Evolutionary conservation across 2,888 invertebrate genomes (phyloP), one percentile per base, ranked within the genome.

Genomic region (Tinea semifulvella): DNA sequence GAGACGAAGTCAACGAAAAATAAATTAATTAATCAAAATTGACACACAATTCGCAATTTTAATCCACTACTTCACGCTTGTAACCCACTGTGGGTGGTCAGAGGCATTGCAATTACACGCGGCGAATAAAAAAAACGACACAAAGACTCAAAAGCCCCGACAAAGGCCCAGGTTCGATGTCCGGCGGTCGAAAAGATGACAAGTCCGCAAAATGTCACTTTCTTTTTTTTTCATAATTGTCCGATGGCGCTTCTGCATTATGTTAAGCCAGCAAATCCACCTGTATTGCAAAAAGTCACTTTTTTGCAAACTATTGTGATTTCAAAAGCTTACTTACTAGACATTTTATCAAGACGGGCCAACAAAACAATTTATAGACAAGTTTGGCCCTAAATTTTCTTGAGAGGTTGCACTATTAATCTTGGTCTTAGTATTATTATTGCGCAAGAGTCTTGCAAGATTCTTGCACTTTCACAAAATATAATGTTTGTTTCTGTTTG

Each of bases 221-320:
- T 53, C 49, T 18, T 56, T 53, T 61, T 68, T 70, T 64, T 68
- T 39, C 51, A 50, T 56, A 55, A 66, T 66, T 62, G 61, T 62
- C 52, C 59, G 65, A 68, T 77, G 79, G 79, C 79, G 79, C 79
- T 80, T 71, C 69, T 54, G 54, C 65, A 63, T 69, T 67, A 65
- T 70, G 51, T 50, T 49, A 56, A 63, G 61, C 60, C 54, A 60
- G 60, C 60, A 54, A 61, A 50, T 44, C 27, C 42, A 40, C 53
- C 48, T 56, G 62, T 62, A 59, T 61, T 51, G 56, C 52, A 52
- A 54, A 66, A 70, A 74, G 72, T 73, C 71, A 71, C 53, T 62
- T 73, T 76, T 75, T 73, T 60, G 48, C 18, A 38, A n/a, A n/a
- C n/a, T n/a, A n/a, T n/a, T n/a, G n/a, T n/a, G 6, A 25, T 8